Evolutionary conservation across 2,113 vertebrate species (phyloP), one percentile per base, ranked within the genome.

Genomic region (Albula glossodonta): DNA sequence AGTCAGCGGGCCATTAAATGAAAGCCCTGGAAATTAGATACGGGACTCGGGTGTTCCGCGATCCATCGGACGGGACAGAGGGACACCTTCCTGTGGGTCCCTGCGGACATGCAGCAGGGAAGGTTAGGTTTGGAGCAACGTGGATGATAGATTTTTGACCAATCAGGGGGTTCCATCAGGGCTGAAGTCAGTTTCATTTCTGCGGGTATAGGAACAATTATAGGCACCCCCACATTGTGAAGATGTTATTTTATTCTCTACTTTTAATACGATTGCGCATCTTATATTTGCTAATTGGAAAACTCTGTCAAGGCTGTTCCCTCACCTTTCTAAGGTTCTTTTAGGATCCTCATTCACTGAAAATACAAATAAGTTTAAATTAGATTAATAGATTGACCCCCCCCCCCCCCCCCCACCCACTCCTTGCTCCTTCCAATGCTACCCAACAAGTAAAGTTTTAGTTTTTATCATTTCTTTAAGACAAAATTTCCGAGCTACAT

Each of bases 21-120:
- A 82, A 87, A 82, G 83, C 80, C 84, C 85, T 81, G 83, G 86
- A 89, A 89, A 89, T 85, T 85, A 88, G 86, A 83, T 87, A 82
- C 63, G 53, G 84, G 82, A 85, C 41, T 51, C 78, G n/a, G 51
- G 80, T 53, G 81, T 66, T 82, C 31, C 13, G 85, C 52, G 63
- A 81, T 66, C 12, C 22, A 9, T 31, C 78, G 12, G 25, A 31
- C 78, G 51, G 48, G 83, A 31, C 12, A 51, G 78, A 80, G 84
- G 70, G 56, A 51, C 53, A 17, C 78, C 56, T 80, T 80, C 53
- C 74, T n/a, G 8, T 12, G 49, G 53, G 2, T 51, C 78, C 13
- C 0, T 66, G 19, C 53, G n/a, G 48, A 52, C 12, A 31, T 10
- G n/a, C 19, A 19, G 60, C 5, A 22, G n/a, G 22, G 22, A 22